These are phyloP conservation scores for Catocala sponsa DNA, from an alignment of 2,888 invertebrate species.

Conservation along the genomic window DNA sequence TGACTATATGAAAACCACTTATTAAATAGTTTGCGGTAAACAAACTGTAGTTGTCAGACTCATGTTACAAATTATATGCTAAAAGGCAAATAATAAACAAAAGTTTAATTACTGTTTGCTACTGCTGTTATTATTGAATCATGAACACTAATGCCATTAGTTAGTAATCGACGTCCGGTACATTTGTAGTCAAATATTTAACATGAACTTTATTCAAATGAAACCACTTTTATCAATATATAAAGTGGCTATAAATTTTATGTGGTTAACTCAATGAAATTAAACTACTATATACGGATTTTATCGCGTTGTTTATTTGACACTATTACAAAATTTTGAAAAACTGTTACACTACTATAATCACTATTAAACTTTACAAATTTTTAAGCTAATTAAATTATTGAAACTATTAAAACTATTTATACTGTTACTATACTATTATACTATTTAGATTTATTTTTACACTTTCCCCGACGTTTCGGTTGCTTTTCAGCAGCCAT, in stretches of 20 bases:
- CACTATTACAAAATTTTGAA: no score
- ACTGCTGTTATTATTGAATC: conserved; percentile 31
- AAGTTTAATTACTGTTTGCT: conserved; percentile 38
- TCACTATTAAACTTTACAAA: no score
- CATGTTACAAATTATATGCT: conserved; percentile 19
- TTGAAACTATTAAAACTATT: no score
- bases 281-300: no score
- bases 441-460: no score
- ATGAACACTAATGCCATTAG: conserved; percentile 18
- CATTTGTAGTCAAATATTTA: conserved; percentile 15
- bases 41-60: conserved; percentile 6
- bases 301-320: no score
- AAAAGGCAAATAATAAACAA: conserved; percentile 35
- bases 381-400: no score
- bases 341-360: no score
- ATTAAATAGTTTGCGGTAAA: conserved; percentile 3
- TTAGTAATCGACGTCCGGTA: conserved; percentile 21
- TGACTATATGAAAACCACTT: not conserved
- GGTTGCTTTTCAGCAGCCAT: no score
- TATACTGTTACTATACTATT: no score
- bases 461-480: no score
- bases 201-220: not conserved
- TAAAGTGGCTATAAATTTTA: conserved; percentile 2
- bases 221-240: conserved; percentile 4
- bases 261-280: no score